phyloP scores from a whole-genome alignment of 2,797 vertebrate genomes.

The Leucoraja ocellata region DNA sequence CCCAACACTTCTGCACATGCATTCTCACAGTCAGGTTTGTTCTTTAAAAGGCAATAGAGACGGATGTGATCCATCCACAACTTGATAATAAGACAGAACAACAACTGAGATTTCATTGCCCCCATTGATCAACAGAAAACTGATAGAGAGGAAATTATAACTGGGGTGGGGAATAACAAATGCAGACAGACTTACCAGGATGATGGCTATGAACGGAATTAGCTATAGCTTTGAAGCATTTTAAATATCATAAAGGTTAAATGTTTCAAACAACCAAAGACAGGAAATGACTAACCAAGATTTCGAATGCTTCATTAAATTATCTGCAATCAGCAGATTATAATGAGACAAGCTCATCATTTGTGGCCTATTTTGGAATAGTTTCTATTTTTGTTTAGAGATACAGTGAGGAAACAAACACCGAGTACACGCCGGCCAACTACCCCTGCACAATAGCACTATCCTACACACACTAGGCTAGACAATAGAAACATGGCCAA shows the following conservation, averaged over 20 bases:
- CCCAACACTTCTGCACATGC: no score
- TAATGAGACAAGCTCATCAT: neutral
- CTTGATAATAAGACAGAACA: neutral
- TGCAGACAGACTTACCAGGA: neutral
- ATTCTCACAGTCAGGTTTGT: neutral
- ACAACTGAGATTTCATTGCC: neutral
- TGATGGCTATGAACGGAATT: neutral
- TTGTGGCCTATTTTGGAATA: neutral
- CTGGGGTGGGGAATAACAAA: neutral
- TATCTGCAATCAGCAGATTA: conserved; percentile 1
- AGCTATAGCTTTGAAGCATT: neutral
- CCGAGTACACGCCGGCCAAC: no score
- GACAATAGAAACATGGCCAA: no score
- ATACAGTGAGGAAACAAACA: neutral
- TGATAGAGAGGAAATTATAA: neutral
- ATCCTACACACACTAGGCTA: no score
- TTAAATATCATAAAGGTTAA: neutral
- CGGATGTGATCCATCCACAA: neutral
- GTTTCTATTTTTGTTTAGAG: neutral
- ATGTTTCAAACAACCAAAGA: neutral
- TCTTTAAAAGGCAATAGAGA: neutral
- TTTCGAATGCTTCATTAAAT: neutral
- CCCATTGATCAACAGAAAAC: neutral
- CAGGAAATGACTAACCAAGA: conserved; percentile 11
- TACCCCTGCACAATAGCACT: no score